These are phyloP conservation scores for Linepithema humile DNA, from an alignment of 1,140 invertebrate species.

Conservation along the genomic window DNA sequence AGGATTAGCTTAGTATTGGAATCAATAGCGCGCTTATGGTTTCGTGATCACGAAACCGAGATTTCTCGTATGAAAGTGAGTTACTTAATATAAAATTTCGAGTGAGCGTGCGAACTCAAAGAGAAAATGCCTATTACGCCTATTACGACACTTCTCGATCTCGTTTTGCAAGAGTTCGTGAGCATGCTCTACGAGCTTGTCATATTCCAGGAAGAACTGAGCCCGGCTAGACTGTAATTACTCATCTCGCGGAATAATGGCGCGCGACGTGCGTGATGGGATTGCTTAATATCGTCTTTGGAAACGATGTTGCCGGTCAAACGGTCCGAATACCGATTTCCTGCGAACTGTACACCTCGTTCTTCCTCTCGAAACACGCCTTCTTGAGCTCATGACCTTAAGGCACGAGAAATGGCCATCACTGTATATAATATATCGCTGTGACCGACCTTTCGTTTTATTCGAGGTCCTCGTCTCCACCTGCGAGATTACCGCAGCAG, in stretches of 20 bases:
- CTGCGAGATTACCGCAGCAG: constrained; percentile 41
- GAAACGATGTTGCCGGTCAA: constrained; percentile 37
- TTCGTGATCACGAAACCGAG: neutral
- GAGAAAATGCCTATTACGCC: neutral
- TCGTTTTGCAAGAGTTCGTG: constrained; percentile 1
- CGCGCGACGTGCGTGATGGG: constrained; percentile 50
- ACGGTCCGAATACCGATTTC: constrained; percentile 68
- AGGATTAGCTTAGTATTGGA: neutral
- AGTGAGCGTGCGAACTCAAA: neutral
- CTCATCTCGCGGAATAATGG: constrained; percentile 44
- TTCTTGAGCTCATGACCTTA: constrained; percentile 74
- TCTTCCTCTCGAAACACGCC: constrained; percentile 70
- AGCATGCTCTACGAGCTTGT: neutral
- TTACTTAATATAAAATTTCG: neutral
- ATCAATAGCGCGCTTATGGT: neutral
- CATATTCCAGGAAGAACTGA: constrained; percentile 19
- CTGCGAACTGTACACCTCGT: constrained; percentile 63
- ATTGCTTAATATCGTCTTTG: constrained; percentile 50
- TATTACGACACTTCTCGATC: neutral
- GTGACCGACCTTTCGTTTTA: constrained; percentile 74
- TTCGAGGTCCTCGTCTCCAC: constrained; percentile 71
- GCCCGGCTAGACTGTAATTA: constrained; percentile 19
- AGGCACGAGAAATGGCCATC: constrained; percentile 80
- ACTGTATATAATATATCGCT: constrained; percentile 67
- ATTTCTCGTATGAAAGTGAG: neutral